Percentiles rank a stretch among this genome's conserved stretches.
Evolutionary conservation across 2,888 invertebrate species (phyloP).

Genomic region (Diaprepes abbreviatus): DNA sequence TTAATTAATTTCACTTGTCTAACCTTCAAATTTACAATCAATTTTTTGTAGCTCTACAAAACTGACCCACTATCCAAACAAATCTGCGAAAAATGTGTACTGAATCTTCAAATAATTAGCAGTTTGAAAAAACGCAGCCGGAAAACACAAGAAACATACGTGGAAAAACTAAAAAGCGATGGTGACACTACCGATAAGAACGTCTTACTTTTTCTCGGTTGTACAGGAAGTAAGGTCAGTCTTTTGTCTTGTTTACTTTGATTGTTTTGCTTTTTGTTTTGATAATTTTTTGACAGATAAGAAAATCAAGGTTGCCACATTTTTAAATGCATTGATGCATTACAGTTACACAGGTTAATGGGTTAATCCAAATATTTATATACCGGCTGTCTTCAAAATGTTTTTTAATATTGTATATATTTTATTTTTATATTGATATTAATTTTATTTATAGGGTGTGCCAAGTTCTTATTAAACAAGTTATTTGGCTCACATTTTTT

Average conservation of each 20-base stretch:
- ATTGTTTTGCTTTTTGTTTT: slow-evolving; percentile 40
- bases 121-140: slow-evolving; percentile 61
- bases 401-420: too few relatives aligned
- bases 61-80: slow-evolving; percentile 66
- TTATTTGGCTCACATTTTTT: too few relatives aligned
- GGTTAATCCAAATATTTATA: not conserved
- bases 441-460: not conserved
- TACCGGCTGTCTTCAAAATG: too few relatives aligned
- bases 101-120: slow-evolving; percentile 58
- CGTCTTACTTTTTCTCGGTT: slow-evolving; percentile 52
- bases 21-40: slow-evolving; percentile 10
- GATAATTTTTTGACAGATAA: slow-evolving; percentile 17
- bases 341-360: not conserved
- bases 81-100: slow-evolving; percentile 64
- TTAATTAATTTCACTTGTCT: slow-evolving; percentile 18
- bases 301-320: slow-evolving; percentile 21
- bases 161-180: slow-evolving; percentile 50
- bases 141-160: slow-evolving; percentile 60
- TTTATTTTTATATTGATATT: not conserved
- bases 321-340: not conserved
- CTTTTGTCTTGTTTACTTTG: slow-evolving; percentile 21
- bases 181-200: slow-evolving; percentile 50
- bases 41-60: slow-evolving; percentile 63
- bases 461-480: too few relatives aligned
- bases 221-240: slow-evolving; percentile 55